phyloP scores from a whole-genome alignment of 1,140 invertebrate genomes.

The Aphidius gifuensis region DNA sequence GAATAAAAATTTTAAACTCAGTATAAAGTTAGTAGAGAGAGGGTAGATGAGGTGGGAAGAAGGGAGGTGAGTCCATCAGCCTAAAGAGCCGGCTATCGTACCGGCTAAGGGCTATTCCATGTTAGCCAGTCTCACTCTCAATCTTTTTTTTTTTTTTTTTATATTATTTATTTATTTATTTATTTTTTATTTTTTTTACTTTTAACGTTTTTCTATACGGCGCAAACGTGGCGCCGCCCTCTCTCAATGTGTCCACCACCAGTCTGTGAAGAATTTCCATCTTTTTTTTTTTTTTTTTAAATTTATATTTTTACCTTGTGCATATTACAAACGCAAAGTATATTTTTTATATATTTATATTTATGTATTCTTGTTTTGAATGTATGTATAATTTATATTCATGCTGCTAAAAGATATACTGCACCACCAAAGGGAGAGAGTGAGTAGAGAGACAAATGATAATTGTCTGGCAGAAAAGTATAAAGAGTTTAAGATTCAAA shows the following conservation, averaged over 20 bases:
- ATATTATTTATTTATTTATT: constrained; percentile 30
- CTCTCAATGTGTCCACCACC: constrained; percentile 13
- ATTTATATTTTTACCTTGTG: constrained; percentile 38
- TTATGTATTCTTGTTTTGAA: neutral
- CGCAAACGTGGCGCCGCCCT: constrained; percentile 54
- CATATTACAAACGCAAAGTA: constrained; percentile 26
- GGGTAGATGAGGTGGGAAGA: constrained; percentile 26
- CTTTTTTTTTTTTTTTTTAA: constrained; percentile 2
- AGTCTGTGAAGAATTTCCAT: constrained; percentile 17
- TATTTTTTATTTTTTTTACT: constrained; percentile 42
- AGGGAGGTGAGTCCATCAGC: constrained; percentile 42
- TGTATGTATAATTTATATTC: neutral
- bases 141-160: constrained; percentile 43
- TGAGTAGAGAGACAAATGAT: too few relatives aligned
- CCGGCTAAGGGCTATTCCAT: constrained; percentile 56
- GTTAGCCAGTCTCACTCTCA: constrained; percentile 48
- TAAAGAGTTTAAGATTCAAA: too few relatives aligned
- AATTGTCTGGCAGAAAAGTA: too few relatives aligned
- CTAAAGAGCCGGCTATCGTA: constrained; percentile 51
- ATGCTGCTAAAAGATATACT: neutral
- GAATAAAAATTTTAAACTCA: neutral
- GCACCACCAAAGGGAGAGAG: too few relatives aligned
- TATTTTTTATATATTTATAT: neutral
- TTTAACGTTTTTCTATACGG: constrained; percentile 33
- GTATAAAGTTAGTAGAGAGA: constrained; percentile 12